Base-by-base conservation (phyloP, 2,797 vertebrate genomes). In the Chaenodraco wilsoni region DNA sequence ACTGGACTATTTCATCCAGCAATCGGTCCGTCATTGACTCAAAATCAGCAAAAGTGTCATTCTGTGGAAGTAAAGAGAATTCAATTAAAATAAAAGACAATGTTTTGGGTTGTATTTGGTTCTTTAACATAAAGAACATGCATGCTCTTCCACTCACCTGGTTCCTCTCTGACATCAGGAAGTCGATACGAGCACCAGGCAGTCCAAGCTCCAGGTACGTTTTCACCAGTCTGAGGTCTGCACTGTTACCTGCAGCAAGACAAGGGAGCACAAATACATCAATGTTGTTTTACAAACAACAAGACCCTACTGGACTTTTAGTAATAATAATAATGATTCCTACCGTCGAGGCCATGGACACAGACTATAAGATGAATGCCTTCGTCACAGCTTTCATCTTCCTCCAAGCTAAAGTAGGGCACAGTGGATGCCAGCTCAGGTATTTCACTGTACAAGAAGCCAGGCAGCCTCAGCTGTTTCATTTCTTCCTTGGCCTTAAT, bases 11-110 rank as follows among this genome's bases (percentile, higher is more conserved):
- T 93, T 99, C 98, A 94, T 99, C 98, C 90, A 99, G 93, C 82
- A 99, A 94, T 52, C 97, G 94, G 91, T 99, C 98, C 3, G 98
- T 99, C 98, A 99, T 99, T 65, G 96, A 96, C 89, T 99, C 98
- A 95, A 99, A 99, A 94, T 99, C 98, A 86, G 98, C 98, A 95
- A 99, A 99, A 51, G 98, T 99, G 91, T 99, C 98, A 93, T 97
- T 99, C 98, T 99, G 95, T 76, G 90, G 83, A 91, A 81, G 72
- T 69, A 76, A 64, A 79, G 82, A 91, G 72, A 16, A 80, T 59
- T 8, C 48, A 54, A 75, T 45, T 3, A 76, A 75, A 68, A 33
- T 3, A 44, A 2, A 21, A 37, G 8, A 14, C 23, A 44, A 1
- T 27, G 9, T 57, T 51, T 59, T 19, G 0, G 0, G 4, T 6